A percentile compares a stretch with the other conserved stretches of the same genome.
These are phyloP conservation scores for Macropus fuliginosus DNA, from an alignment of 2,797 vertebrate genomes.

Conservation along the genomic window DNA sequence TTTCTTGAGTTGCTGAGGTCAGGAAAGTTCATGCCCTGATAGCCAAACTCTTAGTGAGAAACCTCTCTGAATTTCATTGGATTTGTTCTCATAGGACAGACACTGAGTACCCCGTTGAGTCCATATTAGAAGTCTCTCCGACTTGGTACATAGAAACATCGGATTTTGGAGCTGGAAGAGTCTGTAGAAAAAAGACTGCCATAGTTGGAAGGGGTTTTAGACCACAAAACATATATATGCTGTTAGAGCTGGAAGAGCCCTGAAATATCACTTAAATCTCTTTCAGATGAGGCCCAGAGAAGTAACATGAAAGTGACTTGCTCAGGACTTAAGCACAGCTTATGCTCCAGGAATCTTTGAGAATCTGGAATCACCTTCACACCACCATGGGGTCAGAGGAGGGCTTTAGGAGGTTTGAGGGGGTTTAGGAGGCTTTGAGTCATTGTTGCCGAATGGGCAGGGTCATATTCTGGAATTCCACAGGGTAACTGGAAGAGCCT, in stretches of 20 bases:
- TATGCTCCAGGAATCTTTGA: neutral
- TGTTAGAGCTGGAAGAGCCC: neutral
- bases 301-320: neutral
- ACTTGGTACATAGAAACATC: neutral
- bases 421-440: neutral
- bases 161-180: neutral
- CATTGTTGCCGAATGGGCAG: neutral
- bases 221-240: neutral
- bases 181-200: neutral
- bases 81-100: neutral
- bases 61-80: neutral
- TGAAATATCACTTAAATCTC: neutral
- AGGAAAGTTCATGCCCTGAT: neutral
- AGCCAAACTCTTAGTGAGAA: neutral
- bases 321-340: neutral
- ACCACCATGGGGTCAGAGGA: neutral
- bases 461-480: neutral
- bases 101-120: neutral
- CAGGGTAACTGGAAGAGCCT: neutral
- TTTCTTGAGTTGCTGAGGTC: neutral
- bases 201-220: neutral
- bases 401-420: neutral
- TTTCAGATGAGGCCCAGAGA: neutral
- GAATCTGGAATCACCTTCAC: neutral
- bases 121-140: neutral